Evolutionary conservation across 2,888 invertebrate genomes (phyloP), one percentile per base, ranked within the genome.

Genomic region (Amblyjoppa fuscipennis): DNA sequence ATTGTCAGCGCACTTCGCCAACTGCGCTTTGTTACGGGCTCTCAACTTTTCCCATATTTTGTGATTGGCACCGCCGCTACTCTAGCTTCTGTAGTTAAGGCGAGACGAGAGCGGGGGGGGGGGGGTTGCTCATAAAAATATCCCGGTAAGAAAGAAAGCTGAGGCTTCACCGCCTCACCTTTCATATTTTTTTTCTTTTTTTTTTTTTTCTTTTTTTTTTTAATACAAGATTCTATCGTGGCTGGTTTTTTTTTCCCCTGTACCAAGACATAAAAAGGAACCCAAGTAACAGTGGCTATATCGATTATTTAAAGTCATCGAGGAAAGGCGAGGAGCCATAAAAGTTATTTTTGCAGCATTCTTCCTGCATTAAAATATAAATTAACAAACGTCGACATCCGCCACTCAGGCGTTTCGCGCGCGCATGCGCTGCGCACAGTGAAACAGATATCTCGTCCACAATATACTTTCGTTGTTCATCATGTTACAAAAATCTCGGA

Each of bases 21-120:
- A 88, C 86, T 88, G 83, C 86, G 76, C 82, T 81, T 82, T 85
- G 79, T 88, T 88, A 88, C 89, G 87, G 88, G 86, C 89, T 89
- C 89, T 88, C 88, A 89, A 89, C 89, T 89, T 88, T 84, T 61
- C 83, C 85, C 88, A 87, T 89, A 89, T 90, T 89, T 89, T 89
- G 83, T 88, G 86, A 89, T 89, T 88, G 88, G 86, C 28, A 51
- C 69, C 68, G 68, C 34, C 51, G 75, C 41, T 75, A 45, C 73
- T 49, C 38, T 7, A 16, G 61, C 70, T 34, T 16, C 34, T 49
- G 51, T 9, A 59, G 78, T 51, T 49, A 75, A 45, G 83, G 38
- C 64, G 53, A 51, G 68, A 41, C 31, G 61, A 61, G 7, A 28
- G 49, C 45, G 64, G 51, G 25, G 31, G 31, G 25, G 20, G 20